A percentile compares a stretch with the other conserved stretches of the same genome.
phyloP scores from a whole-genome alignment of 2,113 vertebrate genomes.

The Grantiella picta region DNA sequence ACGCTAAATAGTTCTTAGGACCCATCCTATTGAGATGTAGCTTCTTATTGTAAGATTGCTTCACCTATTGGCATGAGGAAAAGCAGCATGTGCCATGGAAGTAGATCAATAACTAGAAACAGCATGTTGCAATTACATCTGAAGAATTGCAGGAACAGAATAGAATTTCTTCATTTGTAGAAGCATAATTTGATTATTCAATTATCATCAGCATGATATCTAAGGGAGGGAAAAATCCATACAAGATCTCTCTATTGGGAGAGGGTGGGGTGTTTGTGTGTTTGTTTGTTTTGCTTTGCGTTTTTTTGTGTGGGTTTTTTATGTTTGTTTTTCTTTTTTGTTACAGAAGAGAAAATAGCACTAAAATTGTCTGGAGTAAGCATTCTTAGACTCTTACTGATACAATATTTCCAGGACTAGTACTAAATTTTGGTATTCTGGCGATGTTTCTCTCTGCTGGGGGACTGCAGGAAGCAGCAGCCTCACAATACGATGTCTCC shows the following conservation, averaged over 20 bases:
- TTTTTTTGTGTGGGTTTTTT: neutral
- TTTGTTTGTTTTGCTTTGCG: neutral
- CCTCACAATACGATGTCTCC: too few relatives aligned
- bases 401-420: neutral
- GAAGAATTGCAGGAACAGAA: neutral
- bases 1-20: neutral
- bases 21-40: neutral
- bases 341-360: neutral
- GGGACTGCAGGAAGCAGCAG: too few relatives aligned
- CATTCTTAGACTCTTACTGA: neutral
- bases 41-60: neutral
- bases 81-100: neutral
- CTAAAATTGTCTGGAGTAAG: neutral
- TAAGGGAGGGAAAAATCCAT: neutral
- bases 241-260: neutral
- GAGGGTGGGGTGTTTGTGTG: neutral
- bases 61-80: neutral
- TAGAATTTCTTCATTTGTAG: neutral
- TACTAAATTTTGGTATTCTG: neutral
- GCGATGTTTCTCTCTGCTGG: too few relatives aligned
- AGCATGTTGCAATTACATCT: neutral
- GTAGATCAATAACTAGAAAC: neutral
- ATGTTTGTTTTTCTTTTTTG: neutral
- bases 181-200: conserved; percentile 5
- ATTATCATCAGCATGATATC: neutral